Evolutionary conservation across 2,888 invertebrate genomes (phyloP).

Genomic region (Hydrotaea diabolus): DNA sequence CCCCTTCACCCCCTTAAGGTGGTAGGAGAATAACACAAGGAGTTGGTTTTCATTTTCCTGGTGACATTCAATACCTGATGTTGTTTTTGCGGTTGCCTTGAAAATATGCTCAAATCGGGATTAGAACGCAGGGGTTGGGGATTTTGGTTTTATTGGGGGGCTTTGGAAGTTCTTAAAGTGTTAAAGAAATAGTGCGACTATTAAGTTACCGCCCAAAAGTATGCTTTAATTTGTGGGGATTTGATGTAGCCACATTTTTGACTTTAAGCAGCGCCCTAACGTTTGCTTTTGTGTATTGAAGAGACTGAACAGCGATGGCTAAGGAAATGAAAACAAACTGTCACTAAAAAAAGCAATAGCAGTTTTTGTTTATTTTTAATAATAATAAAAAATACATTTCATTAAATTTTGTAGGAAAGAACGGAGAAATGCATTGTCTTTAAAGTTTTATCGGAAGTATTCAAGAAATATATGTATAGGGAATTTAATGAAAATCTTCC

Average conservation of each 20-base stretch:
- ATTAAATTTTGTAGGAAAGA: too few species aligned
- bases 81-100: conserved; percentile 8
- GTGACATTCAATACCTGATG: background rate
- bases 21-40: background rate
- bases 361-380: too few species aligned
- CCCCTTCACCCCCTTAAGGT: background rate
- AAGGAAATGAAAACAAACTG: too few species aligned
- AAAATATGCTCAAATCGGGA: background rate
- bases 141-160: background rate
- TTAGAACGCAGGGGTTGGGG: too few species aligned
- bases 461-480: too few species aligned
- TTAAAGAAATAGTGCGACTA: background rate
- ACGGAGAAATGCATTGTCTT: too few species aligned
- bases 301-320: background rate
- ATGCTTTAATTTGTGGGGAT: conserved; percentile 18
- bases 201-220: conserved; percentile 20
- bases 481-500: too few species aligned
- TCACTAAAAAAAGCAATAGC: too few species aligned
- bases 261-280: background rate
- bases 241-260: background rate
- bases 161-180: conserved; percentile 25
- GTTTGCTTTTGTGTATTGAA: conserved; percentile 5
- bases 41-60: background rate
- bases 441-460: too few species aligned
- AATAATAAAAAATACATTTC: too few species aligned